phyloP scores from a whole-genome alignment of 2,113 vertebrate species.

The Crotalus helleri region DNA sequence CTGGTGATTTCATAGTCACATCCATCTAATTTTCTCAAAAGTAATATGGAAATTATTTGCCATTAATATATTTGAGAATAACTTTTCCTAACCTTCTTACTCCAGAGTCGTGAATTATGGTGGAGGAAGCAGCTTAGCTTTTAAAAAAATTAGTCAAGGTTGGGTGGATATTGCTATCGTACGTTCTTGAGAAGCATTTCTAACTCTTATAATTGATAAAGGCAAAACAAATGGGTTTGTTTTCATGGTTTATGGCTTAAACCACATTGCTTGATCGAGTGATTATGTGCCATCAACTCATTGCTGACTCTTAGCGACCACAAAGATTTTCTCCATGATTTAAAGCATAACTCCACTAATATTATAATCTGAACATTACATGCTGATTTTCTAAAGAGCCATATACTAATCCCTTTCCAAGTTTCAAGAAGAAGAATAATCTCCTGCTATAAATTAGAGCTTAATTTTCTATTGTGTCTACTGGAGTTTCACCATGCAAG shows the following conservation, averaged over 20 bases:
- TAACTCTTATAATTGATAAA: neutral
- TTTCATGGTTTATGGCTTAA: neutral
- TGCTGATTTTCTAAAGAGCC: neutral
- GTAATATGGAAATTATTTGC: neutral
- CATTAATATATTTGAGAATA: neutral
- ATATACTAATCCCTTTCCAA: neutral
- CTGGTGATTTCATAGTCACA: neutral
- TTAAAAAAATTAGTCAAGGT: neutral
- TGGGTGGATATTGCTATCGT: neutral
- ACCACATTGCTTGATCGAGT: neutral
- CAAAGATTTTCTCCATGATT: neutral
- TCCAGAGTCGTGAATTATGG: neutral
- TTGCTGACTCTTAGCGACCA: neutral
- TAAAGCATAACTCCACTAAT: neutral
- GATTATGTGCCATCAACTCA: neutral
- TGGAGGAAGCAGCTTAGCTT: neutral
- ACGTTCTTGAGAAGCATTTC: neutral
- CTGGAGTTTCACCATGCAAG: neutral
- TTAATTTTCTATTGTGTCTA: neutral
- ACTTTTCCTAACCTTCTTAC: neutral
- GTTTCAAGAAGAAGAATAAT: neutral
- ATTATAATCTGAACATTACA: neutral
- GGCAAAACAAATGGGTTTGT: neutral
- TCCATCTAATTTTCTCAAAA: neutral
- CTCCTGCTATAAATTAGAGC: neutral